Conservation (phyloP, 2,888 invertebrate genomes). For the Eucriotettix oculatus region DNA sequence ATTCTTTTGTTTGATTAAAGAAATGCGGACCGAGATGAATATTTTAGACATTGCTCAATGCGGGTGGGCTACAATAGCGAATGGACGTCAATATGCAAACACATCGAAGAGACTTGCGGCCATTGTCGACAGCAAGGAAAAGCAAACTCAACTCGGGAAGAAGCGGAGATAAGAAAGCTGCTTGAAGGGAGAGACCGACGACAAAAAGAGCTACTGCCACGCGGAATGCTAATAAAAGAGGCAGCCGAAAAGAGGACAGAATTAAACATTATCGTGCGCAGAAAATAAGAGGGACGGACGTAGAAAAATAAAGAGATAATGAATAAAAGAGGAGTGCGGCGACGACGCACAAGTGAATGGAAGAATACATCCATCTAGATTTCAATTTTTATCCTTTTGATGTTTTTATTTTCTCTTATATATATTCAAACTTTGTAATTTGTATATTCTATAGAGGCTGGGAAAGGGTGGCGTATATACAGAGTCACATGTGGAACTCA, state of each 20-base stretch:
- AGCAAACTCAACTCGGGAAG: too few species aligned
- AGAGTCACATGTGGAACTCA: too few species aligned
- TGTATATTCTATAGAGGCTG: neutral
- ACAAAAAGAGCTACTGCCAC: too few species aligned
- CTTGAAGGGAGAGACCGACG: too few species aligned
- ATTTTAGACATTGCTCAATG: too few species aligned
- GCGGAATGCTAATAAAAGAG: neutral
- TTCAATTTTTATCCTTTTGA: constrained; percentile 11
- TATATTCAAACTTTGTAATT: neutral
- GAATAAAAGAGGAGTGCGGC: neutral
- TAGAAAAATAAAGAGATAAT: neutral
- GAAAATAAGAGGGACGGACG: neutral
- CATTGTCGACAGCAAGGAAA: too few species aligned
- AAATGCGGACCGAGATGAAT: too few species aligned
- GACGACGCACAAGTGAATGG: neutral
- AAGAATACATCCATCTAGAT: constrained; percentile 8
- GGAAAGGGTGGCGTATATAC: neutral
- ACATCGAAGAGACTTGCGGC: too few species aligned
- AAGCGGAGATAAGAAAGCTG: too few species aligned
- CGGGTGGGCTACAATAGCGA: too few species aligned
- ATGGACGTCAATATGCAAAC: too few species aligned
- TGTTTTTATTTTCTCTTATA: constrained; percentile 3
- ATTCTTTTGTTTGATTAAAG: too few species aligned
- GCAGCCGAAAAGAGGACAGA: neutral
- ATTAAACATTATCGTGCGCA: neutral